phyloP scores from a whole-genome alignment of 2,113 vertebrate species.

The Peromyscus polionotus region DNA sequence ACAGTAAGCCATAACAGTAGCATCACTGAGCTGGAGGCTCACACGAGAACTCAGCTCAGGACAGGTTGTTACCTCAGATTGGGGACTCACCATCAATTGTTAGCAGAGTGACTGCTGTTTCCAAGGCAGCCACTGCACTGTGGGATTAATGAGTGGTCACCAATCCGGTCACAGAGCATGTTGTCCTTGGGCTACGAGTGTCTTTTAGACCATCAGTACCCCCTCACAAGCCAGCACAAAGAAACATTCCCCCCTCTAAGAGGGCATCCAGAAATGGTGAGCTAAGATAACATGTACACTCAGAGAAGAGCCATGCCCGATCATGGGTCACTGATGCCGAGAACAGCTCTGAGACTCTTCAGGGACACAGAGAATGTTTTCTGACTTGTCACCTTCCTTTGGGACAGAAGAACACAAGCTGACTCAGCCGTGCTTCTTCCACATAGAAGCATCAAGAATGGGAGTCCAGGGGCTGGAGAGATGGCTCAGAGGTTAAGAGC shows the following conservation, averaged over 20 bases:
- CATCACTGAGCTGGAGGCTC: not conserved
- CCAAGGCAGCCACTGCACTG: not conserved
- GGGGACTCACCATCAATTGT: not conserved
- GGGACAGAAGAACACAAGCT: not conserved
- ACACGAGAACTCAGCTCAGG: not conserved
- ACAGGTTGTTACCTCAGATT: not conserved
- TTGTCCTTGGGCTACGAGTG: not conserved
- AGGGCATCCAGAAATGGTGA: not conserved
- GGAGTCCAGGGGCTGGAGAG: not conserved
- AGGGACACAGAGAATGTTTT: not conserved
- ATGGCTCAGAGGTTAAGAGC: too few species aligned
- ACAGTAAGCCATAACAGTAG: not conserved
- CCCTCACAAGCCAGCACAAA: not conserved
- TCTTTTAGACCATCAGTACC: not conserved
- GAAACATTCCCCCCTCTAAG: not conserved
- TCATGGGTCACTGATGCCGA: not conserved
- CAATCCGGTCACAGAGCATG: not conserved
- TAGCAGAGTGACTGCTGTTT: constrained; percentile 29
- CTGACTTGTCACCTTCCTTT: not conserved
- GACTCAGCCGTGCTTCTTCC: not conserved
- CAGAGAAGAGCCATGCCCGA: not conserved
- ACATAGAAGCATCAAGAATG: not conserved
- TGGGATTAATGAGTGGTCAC: not conserved
- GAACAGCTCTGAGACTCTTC: not conserved
- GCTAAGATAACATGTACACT: not conserved